Conservation (phyloP, 1,140 invertebrate genomes). For the Cydia pomonella region DNA sequence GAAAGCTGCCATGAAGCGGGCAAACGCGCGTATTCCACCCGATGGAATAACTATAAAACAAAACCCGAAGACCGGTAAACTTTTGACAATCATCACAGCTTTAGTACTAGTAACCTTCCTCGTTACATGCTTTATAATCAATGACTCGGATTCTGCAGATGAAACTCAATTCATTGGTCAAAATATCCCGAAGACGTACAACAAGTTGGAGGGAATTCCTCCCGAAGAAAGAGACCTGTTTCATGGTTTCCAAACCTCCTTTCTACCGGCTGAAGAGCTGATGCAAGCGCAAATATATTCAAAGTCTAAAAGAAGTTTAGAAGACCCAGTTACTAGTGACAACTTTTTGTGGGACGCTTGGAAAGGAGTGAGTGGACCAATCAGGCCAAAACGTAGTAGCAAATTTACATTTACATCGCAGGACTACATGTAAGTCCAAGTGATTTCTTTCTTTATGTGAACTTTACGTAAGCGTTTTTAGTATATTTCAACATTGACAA, state of each 20-base stretch:
- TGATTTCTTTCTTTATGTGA: too few relatives aligned
- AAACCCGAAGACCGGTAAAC: slow-evolving; percentile 46
- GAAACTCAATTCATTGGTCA: slow-evolving; percentile 64
- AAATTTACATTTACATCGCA: slow-evolving; percentile 55
- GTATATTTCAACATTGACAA: too few relatives aligned
- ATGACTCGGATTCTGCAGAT: slow-evolving; percentile 50
- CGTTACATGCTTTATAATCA: slow-evolving; percentile 54
- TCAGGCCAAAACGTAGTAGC: slow-evolving; percentile 63
- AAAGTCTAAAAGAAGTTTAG: slow-evolving; percentile 45
- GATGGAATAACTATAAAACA: slow-evolving; percentile 56
- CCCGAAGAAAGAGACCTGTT: slow-evolving; percentile 73
- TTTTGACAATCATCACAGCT: slow-evolving; percentile 53
- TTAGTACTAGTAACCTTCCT: slow-evolving; percentile 47
- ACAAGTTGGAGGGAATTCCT: slow-evolving; percentile 60
- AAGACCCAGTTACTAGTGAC: slow-evolving; percentile 57
- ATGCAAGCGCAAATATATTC: slow-evolving; percentile 47
- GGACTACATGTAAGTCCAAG: slow-evolving; percentile 58
- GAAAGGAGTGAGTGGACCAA: slow-evolving; percentile 40
- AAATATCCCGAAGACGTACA: slow-evolving; percentile 64
- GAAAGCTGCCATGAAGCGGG: slow-evolving; percentile 69
- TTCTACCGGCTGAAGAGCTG: slow-evolving; percentile 65
- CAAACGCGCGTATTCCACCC: slow-evolving; percentile 55
- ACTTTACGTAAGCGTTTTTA: too few relatives aligned
- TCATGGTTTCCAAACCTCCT: slow-evolving; percentile 71
- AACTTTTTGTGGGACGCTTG: slow-evolving; percentile 52